These are phyloP conservation scores for Chelonus insularis DNA, from an alignment of 1,140 invertebrate species.

Conservation along the genomic window DNA sequence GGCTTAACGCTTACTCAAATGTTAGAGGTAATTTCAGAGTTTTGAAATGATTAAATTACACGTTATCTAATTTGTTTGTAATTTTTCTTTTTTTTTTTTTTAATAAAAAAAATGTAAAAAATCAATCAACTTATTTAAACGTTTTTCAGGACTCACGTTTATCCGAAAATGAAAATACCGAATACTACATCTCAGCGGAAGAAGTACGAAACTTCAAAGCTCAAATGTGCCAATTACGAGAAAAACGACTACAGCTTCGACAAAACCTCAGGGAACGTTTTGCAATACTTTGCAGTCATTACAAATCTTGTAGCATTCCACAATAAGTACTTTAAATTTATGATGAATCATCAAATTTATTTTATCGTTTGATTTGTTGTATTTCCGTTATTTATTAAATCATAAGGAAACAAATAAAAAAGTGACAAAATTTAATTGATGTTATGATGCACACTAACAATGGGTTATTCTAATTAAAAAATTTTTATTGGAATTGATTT, in stretches of 20 bases:
- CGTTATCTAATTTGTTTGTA: too few relatives aligned
- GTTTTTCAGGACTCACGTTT: constrained; percentile 63
- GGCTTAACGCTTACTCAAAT: constrained; percentile 69
- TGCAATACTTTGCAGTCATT: constrained; percentile 70
- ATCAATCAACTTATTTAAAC: neutral
- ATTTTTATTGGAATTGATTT: too few relatives aligned
- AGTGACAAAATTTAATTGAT: too few relatives aligned
- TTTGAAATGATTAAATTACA: neutral
- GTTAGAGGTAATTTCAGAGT: constrained; percentile 64
- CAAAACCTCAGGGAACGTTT: constrained; percentile 81
- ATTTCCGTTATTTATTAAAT: constrained; percentile 42
- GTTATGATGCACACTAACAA: too few relatives aligned
- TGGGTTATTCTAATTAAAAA: too few relatives aligned
- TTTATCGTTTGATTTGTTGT: constrained; percentile 6
- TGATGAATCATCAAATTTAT: constrained; percentile 18
- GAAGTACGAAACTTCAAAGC: constrained; percentile 82
- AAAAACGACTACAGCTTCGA: constrained; percentile 79
- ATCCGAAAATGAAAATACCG: constrained; percentile 72
- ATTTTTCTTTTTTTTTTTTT: constrained; percentile 15
- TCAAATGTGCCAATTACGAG: constrained; percentile 71
- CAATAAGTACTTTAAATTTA: constrained; percentile 41
- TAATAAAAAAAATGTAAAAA: too few relatives aligned
- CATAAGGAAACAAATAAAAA: too few relatives aligned
- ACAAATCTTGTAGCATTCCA: constrained; percentile 49
- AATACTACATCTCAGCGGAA: constrained; percentile 83